phyloP scores from a whole-genome alignment of 2,888 invertebrate genomes.

The Diplazon laetatorius region DNA sequence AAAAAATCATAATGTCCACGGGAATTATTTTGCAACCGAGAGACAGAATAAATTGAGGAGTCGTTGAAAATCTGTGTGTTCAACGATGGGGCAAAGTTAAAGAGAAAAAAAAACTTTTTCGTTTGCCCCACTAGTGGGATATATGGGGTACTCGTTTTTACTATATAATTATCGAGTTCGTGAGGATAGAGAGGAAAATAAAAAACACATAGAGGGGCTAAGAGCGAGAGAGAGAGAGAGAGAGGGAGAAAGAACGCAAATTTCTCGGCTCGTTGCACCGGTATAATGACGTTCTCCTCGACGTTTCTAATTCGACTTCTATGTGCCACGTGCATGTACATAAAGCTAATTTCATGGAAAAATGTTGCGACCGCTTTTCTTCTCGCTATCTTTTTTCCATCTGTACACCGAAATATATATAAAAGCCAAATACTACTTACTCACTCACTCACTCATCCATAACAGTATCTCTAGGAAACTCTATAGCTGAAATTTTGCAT shows the following conservation, averaged over 20 bases:
- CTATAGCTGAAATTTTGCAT: no score
- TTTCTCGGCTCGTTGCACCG: constrained; percentile 40
- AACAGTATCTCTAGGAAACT: no score
- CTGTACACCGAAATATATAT: not conserved
- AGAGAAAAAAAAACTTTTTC: not conserved
- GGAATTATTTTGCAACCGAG: constrained; percentile 6
- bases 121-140: not conserved
- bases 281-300: constrained; percentile 37
- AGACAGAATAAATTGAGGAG: not conserved
- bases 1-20: not conserved
- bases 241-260: constrained; percentile 13
- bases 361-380: not conserved
- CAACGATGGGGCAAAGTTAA: not conserved
- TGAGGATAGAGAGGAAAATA: not conserved
- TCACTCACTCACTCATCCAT: no score
- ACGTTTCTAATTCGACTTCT: constrained; percentile 18
- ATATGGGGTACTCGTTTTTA: not conserved
- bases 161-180: constrained; percentile 15
- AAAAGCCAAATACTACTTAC: no score
- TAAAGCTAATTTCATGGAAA: no score
- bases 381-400: not conserved
- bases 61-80: not conserved
- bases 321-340: not conserved
- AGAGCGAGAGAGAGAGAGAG: not conserved
- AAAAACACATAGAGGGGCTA: no score